Percentiles rank a stretch among this genome's conserved stretches.
phyloP scores from a whole-genome alignment of 2,888 invertebrate species.

The Chydorus sphaericus region DNA sequence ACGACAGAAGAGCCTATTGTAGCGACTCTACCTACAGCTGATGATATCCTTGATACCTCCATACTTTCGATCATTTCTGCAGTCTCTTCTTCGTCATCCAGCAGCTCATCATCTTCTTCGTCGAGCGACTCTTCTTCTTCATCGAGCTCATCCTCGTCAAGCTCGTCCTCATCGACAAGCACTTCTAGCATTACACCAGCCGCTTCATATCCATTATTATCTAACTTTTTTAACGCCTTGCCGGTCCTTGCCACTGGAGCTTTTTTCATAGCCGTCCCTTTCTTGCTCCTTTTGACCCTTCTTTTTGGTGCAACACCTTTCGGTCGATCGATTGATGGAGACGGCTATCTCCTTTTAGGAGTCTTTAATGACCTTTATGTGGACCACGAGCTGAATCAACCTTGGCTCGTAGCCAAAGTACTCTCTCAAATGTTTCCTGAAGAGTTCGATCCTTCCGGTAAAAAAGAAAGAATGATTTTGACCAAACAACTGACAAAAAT shows the following conservation, averaged over 20 bases:
- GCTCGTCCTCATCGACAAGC: not conserved
- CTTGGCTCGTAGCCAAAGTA: conserved; percentile 7
- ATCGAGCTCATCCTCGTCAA: not conserved
- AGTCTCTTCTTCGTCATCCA: too few relatives aligned
- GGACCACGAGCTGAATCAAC: not conserved
- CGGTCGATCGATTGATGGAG: conserved; percentile 2
- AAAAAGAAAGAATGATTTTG: not conserved
- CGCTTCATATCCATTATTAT: not conserved
- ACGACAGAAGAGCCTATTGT: too few relatives aligned
- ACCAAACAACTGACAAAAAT: not conserved
- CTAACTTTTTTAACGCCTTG: not conserved
- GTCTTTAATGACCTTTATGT: conserved; percentile 7
- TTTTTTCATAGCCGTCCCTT: not conserved
- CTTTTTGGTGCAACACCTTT: not conserved
- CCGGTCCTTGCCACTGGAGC: not conserved
- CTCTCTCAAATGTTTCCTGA: conserved; percentile 10
- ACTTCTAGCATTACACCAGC: not conserved
- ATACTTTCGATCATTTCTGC: too few relatives aligned
- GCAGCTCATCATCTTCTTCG: too few relatives aligned
- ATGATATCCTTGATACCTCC: too few relatives aligned
- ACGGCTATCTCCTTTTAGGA: not conserved
- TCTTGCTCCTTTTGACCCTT: not conserved
- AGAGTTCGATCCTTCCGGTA: not conserved
- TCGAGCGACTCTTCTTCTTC: not conserved
- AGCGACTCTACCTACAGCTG: too few relatives aligned